phyloP scores from a whole-genome alignment of 1,140 invertebrate species.

The Antheraea mylitta region DNA sequence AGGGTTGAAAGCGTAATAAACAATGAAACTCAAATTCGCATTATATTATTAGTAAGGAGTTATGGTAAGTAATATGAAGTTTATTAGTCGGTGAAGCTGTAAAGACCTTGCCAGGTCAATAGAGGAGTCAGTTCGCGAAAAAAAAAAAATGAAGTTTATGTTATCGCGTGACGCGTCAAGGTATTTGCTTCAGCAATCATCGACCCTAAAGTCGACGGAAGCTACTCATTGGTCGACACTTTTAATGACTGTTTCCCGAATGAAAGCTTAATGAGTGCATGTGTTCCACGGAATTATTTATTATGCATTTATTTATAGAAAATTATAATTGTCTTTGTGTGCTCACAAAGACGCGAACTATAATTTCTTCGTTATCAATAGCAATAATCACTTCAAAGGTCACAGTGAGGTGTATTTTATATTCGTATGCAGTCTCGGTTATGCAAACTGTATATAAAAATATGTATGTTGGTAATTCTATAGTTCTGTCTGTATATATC shows the following conservation, averaged over 20 bases:
- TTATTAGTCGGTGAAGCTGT: no score
- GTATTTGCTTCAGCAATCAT: conserved; percentile 8
- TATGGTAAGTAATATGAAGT: no score
- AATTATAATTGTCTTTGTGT: neutral
- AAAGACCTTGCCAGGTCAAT: no score
- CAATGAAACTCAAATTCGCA: no score
- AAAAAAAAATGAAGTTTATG: neutral
- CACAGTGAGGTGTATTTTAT: neutral
- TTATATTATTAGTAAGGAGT: no score
- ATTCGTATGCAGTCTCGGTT: no score
- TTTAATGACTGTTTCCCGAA: conserved; percentile 62
- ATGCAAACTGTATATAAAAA: no score
- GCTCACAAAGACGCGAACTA: neutral
- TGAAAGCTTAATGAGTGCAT: conserved; percentile 59
- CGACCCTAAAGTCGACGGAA: conserved; percentile 37
- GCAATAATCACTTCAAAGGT: neutral
- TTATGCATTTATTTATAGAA: conserved; percentile 14
- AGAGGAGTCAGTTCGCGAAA: no score
- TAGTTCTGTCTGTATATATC: no score
- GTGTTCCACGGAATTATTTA: conserved; percentile 17
- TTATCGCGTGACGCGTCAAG: neutral
- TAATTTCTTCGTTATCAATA: neutral
- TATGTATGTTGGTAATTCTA: no score
- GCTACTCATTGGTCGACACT: conserved; percentile 58
- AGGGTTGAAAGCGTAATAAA: no score